These are phyloP conservation scores for Cheiracanthium punctorium DNA, from an alignment of 2,888 invertebrate genomes.

Conservation along the genomic window DNA sequence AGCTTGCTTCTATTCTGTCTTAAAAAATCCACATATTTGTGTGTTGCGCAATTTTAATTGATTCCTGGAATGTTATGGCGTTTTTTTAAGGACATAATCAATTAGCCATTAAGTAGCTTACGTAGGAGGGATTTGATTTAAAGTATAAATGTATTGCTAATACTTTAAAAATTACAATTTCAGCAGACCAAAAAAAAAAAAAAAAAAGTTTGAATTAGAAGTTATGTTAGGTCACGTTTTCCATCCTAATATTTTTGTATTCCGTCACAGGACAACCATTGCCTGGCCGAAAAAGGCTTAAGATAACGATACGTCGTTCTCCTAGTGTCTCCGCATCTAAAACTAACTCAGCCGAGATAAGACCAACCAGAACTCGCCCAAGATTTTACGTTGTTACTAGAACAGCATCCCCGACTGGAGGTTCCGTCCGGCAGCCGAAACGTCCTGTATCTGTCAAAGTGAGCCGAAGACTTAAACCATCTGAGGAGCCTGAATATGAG, in stretches of 20 bases:
- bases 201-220: too few relatives aligned
- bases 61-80: too few relatives aligned
- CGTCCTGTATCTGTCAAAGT: slow-evolving; percentile 64
- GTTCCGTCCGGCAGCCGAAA: slow-evolving; percentile 28
- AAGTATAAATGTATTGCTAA: too few relatives aligned
- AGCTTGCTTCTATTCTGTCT: too few relatives aligned
- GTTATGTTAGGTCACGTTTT: too few relatives aligned
- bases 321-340: slow-evolving; percentile 33
- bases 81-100: too few relatives aligned
- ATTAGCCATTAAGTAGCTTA: too few relatives aligned
- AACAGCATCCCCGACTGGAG: slow-evolving; percentile 54
- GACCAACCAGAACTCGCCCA: slow-evolving; percentile 52
- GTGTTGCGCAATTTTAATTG: too few relatives aligned
- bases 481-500: slow-evolving; percentile 56
- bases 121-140: too few relatives aligned
- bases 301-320: slow-evolving; percentile 63
- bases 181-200: too few relatives aligned
- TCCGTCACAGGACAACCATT: not conserved
- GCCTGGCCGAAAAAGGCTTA: slow-evolving; percentile 54
- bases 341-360: slow-evolving; percentile 39
- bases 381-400: slow-evolving; percentile 71
- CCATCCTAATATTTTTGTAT: not conserved
- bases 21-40: too few relatives aligned
- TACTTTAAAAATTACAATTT: too few relatives aligned
- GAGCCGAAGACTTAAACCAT: slow-evolving; percentile 58